phyloP scores from a whole-genome alignment of 1,140 invertebrate species.

The Hesperophylax magnus region DNA sequence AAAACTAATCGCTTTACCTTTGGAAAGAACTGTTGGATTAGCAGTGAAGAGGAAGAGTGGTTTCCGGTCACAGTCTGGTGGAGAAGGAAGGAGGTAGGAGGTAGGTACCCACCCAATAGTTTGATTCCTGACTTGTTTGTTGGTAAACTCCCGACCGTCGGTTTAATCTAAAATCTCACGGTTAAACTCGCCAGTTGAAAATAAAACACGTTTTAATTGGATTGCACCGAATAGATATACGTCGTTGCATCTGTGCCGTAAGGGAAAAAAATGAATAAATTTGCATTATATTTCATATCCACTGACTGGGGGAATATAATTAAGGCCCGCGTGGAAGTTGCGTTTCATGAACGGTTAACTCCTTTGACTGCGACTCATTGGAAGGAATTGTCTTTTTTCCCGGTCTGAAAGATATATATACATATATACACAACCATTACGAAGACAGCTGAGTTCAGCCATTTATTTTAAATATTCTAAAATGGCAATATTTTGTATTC shows the following conservation, averaged over 20 bases:
- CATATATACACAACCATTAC: too few species aligned
- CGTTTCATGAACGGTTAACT: conserved; percentile 58
- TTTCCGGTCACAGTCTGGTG: conserved; percentile 47
- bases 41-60: not conserved
- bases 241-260: conserved; percentile 50
- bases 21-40: not conserved
- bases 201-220: conserved; percentile 47
- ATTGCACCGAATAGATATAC: conserved; percentile 44
- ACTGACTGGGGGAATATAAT: conserved; percentile 59
- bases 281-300: conserved; percentile 59
- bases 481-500: too few species aligned
- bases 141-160: not conserved
- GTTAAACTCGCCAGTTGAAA: conserved; percentile 35
- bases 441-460: too few species aligned
- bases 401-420: not conserved
- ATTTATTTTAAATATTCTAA: too few species aligned
- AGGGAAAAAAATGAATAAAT: conserved; percentile 58
- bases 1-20: too few species aligned
- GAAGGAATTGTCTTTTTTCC: conserved; percentile 5
- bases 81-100: not conserved
- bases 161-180: conserved; percentile 40
- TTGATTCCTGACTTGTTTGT: not conserved
- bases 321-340: conserved; percentile 47
- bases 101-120: conserved; percentile 6
- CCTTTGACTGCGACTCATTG: conserved; percentile 45